Evolutionary conservation across 2,113 vertebrate species (phyloP).

Genomic region (Calidris pugnax): DNA sequence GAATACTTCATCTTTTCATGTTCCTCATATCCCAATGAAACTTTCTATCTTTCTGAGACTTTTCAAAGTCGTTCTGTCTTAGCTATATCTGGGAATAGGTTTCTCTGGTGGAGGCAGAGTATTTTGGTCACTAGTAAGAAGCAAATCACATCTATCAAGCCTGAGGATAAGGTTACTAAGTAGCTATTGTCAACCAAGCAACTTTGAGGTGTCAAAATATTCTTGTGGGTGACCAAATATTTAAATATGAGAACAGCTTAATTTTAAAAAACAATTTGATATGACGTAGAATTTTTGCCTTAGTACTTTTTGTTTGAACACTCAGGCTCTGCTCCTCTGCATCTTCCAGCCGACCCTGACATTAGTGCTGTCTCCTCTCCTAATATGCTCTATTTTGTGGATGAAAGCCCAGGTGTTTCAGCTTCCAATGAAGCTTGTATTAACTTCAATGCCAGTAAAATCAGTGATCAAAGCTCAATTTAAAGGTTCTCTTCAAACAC

Average conservation of each 20-base stretch:
- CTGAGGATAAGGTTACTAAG: neutral
- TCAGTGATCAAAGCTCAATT: neutral
- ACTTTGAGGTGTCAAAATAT: neutral
- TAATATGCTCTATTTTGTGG: fast-evolving
- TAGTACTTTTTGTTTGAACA: neutral
- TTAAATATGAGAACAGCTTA: neutral
- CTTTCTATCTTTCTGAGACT: neutral
- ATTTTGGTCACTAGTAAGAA: neutral
- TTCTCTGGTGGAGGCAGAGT: neutral
- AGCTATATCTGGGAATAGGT: neutral
- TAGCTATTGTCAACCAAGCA: neutral
- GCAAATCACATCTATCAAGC: neutral
- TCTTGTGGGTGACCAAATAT: neutral
- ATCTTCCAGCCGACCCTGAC: fast-evolving
- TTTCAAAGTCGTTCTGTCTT: neutral
- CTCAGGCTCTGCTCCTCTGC: neutral
- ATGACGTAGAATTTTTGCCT: neutral
- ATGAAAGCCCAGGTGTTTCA: neutral
- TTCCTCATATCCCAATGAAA: neutral
- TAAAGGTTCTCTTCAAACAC: neutral
- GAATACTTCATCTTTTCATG: neutral
- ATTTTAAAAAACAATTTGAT: neutral
- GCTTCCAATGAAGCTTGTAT: neutral
- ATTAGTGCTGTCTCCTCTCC: neutral
- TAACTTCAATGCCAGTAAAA: neutral